Evolutionary conservation across 2,888 invertebrate genomes (phyloP), one percentile per base, ranked within the genome.

Genomic region (Scaptomyza tumidula): DNA sequence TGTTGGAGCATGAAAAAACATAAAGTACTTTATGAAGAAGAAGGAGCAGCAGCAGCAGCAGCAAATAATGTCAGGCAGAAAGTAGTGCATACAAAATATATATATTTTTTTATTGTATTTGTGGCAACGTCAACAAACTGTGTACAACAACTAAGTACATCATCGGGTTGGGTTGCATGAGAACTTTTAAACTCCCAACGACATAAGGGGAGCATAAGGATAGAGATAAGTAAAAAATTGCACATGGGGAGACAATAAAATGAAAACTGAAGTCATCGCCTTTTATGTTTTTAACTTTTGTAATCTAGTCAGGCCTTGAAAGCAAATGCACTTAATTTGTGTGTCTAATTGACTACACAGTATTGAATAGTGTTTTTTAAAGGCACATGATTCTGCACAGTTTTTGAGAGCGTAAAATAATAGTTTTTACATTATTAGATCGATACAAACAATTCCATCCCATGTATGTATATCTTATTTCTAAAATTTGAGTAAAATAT

Each of bases 71-170:
- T 64, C 58, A 71, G 61, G 59, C 58, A 77, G 69, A 71, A 72
- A 78, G 33, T 78, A 68, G 56, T 58, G 78, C 72, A 71, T 75
- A 55, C 65, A 79, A 60, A 59, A 62, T 53, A 33, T 35, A 35
- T 35, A 35, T 35, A 19, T 35, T 35, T 39, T 14, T 14, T 69
- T 19, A 66, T 75, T 70, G 64, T 69, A 49, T 60, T 70, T 75
- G 75, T 63, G 71, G 64, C 82, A 54, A 75, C 11, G 66, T 71
- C 64, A 71, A 82, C 82, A 85, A 85, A 75, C 16, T 10, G 41
- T 41, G 41, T 16, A 16, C 39, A 14, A 41, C 39, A 39, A 39
- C 52, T 48, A 27, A 39, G 46, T 33, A 50, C 50, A n/a, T 54
- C 44, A 44, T 45, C 44, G 27, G 46, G n/a, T 48, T 44, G 19